These are phyloP conservation scores for Microtus pennsylvanicus DNA, from an alignment of 2,113 vertebrate genomes.

Conservation along the genomic window DNA sequence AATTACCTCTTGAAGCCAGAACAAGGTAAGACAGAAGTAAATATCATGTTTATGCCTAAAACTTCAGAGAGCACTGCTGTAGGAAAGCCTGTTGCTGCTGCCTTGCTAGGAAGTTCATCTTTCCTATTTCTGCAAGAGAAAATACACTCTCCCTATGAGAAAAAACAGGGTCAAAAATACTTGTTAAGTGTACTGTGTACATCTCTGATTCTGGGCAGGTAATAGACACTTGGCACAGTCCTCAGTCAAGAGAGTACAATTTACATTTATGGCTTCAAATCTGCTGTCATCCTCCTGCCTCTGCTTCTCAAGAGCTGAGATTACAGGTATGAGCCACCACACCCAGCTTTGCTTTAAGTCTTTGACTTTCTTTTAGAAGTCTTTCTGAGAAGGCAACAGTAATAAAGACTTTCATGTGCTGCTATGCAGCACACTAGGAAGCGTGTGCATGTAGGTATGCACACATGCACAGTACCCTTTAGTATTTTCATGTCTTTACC, in stretches of 20 bases:
- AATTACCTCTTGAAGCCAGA: slow-evolving; percentile 26
- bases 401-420: not conserved
- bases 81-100: not conserved
- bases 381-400: not conserved
- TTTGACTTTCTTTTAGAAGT: not conserved
- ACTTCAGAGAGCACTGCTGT: not conserved
- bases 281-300: not conserved
- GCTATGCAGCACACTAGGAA: not conserved
- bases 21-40: not conserved
- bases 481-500: not conserved
- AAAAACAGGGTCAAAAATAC: not conserved
- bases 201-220: not conserved
- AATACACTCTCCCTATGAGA: not conserved
- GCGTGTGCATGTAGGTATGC: too few relatives aligned
- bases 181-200: not conserved
- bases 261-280: not conserved
- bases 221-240: not conserved
- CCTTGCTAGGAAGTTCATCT: not conserved
- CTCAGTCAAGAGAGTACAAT: not conserved
- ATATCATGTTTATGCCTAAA: not conserved
- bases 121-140: not conserved
- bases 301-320: not conserved
- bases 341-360: not conserved
- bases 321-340: not conserved
- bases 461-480: not conserved